Conservation (phyloP, 2,888 invertebrate species). For the Electrophaes corylata region DNA sequence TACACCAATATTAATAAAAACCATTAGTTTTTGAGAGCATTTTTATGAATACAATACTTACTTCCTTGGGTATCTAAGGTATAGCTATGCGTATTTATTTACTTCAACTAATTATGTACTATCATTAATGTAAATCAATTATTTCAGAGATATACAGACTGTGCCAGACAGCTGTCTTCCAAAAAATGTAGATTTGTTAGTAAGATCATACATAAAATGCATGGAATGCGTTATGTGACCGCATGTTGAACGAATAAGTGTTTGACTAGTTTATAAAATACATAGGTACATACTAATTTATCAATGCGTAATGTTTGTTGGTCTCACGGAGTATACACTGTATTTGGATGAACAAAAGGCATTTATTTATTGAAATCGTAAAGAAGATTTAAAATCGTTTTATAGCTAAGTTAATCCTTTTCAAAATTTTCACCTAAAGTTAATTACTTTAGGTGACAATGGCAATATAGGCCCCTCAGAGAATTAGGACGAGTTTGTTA, state of each 20-base stretch:
- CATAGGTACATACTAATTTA: no score
- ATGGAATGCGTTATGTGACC: conserved; percentile 50
- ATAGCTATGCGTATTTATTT: conserved; percentile 5
- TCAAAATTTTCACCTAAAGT: no score
- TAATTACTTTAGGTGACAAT: no score
- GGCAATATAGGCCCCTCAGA: no score
- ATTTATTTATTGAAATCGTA: no score
- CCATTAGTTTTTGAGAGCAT: not conserved
- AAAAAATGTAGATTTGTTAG: conserved; percentile 84
- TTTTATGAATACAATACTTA: not conserved
- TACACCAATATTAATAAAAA: not conserved
- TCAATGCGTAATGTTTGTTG: no score
- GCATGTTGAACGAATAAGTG: conserved; percentile 24
- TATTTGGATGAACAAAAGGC: no score
- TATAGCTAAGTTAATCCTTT: no score
- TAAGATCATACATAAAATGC: conserved; percentile 71
- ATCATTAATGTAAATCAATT: conserved; percentile 53
- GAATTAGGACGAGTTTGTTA: no score
- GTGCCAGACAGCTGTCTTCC: conserved; percentile 82
- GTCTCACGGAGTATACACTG: no score
- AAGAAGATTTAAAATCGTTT: no score
- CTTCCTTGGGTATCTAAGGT: not conserved
- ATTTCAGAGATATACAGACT: conserved; percentile 81
- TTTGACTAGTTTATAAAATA: conserved; percentile 13
- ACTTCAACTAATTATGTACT: conserved; percentile 26